These are phyloP conservation scores for Noctua pronuba DNA, from an alignment of 2,888 invertebrate genomes.

Conservation along the genomic window DNA sequence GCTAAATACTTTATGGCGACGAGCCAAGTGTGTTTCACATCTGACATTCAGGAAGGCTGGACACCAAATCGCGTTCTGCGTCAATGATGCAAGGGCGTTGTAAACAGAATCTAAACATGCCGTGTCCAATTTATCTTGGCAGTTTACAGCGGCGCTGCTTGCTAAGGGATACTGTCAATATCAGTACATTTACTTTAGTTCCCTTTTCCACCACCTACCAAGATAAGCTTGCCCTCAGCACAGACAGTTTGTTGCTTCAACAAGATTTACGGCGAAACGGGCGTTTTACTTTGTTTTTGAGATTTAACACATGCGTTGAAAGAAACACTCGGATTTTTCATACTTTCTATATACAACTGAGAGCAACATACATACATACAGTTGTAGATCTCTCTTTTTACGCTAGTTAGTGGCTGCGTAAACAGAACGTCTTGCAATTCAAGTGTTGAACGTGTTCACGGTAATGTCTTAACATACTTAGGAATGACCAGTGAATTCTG, in stretches of 20 bases:
- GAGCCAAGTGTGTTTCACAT: constrained; percentile 61
- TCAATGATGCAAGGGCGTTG: constrained; percentile 59
- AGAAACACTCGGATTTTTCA: constrained; percentile 40
- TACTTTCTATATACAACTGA: constrained; percentile 56
- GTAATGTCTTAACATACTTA: constrained; percentile 52
- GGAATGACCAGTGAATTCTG: constrained; percentile 36
- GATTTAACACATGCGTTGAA: constrained; percentile 36
- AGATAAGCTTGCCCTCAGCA: constrained; percentile 15
- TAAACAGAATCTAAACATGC: constrained; percentile 49
- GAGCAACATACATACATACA: constrained; percentile 22
- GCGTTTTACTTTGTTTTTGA: constrained; percentile 44
- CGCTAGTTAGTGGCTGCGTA: constrained; percentile 45
- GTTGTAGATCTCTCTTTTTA: constrained; percentile 62
- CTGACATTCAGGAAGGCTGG: constrained; percentile 56
- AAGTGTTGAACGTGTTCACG: constrained; percentile 26
- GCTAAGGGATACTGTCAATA: constrained; percentile 26
- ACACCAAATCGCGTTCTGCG: constrained; percentile 41
- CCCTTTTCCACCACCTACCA: neutral
- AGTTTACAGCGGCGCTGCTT: constrained; percentile 23
- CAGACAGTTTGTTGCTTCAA: constrained; percentile 42
- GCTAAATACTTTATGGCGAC: constrained; percentile 60
- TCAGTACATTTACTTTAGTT: constrained; percentile 25
- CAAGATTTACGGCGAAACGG: constrained; percentile 46
- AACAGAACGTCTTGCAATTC: constrained; percentile 56
- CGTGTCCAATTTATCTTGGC: constrained; percentile 29